phyloP scores from a whole-genome alignment of 1,140 invertebrate species.

The Triops longicaudatus region DNA sequence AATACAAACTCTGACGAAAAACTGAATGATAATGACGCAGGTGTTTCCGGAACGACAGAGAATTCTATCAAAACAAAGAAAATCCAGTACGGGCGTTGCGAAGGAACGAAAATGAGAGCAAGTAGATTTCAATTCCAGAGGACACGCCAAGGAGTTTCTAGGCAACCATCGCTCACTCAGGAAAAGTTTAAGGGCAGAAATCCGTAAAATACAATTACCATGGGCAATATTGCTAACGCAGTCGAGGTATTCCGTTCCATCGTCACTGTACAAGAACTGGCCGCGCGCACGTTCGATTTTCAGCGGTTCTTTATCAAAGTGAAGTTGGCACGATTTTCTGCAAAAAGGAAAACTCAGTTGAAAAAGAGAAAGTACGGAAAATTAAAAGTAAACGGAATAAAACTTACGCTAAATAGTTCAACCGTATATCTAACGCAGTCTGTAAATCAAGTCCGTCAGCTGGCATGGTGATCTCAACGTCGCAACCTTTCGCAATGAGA shows the following conservation, averaged over 20 bases:
- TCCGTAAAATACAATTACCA: constrained; percentile 39
- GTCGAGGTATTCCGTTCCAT: constrained; percentile 47
- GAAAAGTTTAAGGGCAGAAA: not conserved
- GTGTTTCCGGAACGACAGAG: no score
- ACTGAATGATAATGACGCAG: no score
- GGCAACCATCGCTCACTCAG: not conserved
- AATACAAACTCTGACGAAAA: no score
- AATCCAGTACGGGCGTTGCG: no score
- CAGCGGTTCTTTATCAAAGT: constrained; percentile 32
- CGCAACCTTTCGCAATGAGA: not conserved
- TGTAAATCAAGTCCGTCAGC: not conserved
- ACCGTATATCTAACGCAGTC: constrained; percentile 16
- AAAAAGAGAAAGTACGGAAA: not conserved
- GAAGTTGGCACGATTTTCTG: constrained; percentile 31
- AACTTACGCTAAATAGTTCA: constrained; percentile 22
- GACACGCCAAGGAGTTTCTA: not conserved
- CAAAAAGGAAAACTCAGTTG: not conserved
- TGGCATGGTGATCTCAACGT: not conserved
- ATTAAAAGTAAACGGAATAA: not conserved
- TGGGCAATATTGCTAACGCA: constrained; percentile 56
- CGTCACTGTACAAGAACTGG: constrained; percentile 54
- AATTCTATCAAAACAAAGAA: no score
- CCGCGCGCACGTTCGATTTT: constrained; percentile 34
- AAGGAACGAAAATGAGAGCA: no score
- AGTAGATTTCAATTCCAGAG: no score